Conservation (phyloP, 2,888 invertebrate genomes). For the Sphaerophoria taeniata region DNA sequence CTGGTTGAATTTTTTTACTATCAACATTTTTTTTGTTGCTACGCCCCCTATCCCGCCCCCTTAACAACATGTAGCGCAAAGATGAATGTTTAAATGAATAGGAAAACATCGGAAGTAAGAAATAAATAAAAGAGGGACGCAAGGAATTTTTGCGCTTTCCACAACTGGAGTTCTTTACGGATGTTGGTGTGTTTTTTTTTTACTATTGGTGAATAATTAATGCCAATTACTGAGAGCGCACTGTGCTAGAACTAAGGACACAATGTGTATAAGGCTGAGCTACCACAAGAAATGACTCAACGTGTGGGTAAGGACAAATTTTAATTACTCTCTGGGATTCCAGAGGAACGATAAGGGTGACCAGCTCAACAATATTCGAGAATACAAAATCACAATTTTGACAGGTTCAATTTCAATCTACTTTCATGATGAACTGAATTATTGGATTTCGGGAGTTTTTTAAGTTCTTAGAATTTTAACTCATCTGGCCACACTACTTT, state of each 20-base stretch:
- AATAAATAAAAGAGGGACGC: constrained; percentile 41
- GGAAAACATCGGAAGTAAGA: constrained; percentile 63
- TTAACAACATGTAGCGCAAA: constrained; percentile 37
- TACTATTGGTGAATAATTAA: constrained; percentile 73
- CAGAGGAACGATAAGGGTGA: neutral
- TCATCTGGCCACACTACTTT: neutral
- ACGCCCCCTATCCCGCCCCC: constrained; percentile 53
- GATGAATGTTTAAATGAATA: constrained; percentile 62
- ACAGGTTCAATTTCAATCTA: neutral
- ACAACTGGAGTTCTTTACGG: constrained; percentile 37
- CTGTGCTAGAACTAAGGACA: constrained; percentile 16
- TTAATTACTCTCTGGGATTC: constrained; percentile 67
- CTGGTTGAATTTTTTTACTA: constrained; percentile 6
- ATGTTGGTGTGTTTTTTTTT: constrained; percentile 52
- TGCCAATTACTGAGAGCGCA: constrained; percentile 71
- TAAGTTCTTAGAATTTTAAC: no score
- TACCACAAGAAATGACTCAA: constrained; percentile 34
- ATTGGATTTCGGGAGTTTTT: no score
- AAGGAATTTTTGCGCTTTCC: constrained; percentile 49
- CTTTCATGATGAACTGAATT: neutral
- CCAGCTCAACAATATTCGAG: neutral
- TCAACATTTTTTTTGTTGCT: neutral
- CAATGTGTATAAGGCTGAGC: constrained; percentile 20
- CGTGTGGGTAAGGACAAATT: constrained; percentile 57
- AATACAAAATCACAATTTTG: neutral